A percentile compares a stretch with the other conserved stretches of the same genome.
These are phyloP conservation scores for Chroicocephalus ridibundus DNA, from an alignment of 2,113 vertebrate species.

Conservation along the genomic window DNA sequence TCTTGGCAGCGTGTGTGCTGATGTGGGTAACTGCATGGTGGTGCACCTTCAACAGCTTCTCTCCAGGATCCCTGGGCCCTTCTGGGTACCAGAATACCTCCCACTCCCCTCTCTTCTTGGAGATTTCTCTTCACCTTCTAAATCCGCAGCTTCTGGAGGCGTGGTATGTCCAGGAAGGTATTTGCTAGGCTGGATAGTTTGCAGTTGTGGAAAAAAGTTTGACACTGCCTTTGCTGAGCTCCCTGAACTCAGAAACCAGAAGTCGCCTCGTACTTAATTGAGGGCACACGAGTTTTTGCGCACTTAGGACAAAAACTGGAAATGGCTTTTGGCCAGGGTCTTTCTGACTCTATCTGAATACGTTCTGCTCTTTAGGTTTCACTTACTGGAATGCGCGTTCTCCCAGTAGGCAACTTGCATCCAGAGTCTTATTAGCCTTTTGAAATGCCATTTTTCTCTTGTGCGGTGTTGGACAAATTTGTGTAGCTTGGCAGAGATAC, in stretches of 20 bases:
- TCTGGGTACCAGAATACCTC: background rate
- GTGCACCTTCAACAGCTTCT: background rate
- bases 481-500: conserved; percentile 35
- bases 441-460: conserved; percentile 37
- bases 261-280: background rate
- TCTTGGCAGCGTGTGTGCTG: background rate
- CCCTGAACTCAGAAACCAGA: background rate
- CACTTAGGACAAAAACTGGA: background rate
- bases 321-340: background rate
- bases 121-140: background rate
- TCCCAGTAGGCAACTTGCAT: background rate
- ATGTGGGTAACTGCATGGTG: background rate
- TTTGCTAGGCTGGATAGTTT: background rate
- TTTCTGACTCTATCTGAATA: background rate
- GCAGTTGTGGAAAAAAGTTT: background rate
- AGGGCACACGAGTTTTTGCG: background rate
- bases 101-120: background rate
- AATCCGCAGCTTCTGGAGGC: background rate
- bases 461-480: background rate
- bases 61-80: background rate
- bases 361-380: background rate
- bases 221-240: background rate
- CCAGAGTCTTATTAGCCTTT: background rate
- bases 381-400: background rate
- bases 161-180: background rate